Percentiles rank a stretch among this genome's conserved stretches.
These are phyloP conservation scores for Drosophila anceps DNA, from an alignment of 2,888 invertebrate genomes.

Conservation along the genomic window DNA sequence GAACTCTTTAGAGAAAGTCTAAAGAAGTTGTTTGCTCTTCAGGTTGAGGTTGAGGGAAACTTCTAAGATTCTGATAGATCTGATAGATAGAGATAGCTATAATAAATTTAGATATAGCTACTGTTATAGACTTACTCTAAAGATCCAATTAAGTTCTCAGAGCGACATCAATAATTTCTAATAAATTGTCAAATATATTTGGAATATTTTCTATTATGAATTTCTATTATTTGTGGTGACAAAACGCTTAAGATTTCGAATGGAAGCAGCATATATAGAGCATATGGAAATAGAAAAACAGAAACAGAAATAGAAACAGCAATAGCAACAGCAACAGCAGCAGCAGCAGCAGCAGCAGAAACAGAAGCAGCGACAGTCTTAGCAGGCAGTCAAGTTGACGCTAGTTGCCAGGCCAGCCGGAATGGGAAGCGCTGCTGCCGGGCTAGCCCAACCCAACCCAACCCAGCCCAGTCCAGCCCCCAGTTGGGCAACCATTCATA, in stretches of 20 bases:
- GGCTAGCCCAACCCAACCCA: neutral
- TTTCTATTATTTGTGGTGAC: neutral
- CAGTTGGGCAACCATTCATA: neutral
- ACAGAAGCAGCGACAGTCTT: neutral
- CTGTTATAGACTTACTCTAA: too few species aligned
- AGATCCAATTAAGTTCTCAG: too few species aligned
- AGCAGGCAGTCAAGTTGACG: slow-evolving; percentile 33
- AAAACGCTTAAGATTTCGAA: neutral
- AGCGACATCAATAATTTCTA: too few species aligned
- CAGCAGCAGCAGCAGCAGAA: neutral
- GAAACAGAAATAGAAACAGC: neutral
- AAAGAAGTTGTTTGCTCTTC: too few species aligned
- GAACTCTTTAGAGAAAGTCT: too few species aligned
- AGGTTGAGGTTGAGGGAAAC: too few species aligned
- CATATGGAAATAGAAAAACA: slow-evolving; percentile 2
- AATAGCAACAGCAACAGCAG: slow-evolving; percentile 3
- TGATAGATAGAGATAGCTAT: too few species aligned
- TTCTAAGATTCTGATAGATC: too few species aligned
- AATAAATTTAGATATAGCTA: too few species aligned
- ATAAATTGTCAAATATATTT: too few species aligned
- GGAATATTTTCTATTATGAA: neutral
- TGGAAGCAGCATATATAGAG: neutral
- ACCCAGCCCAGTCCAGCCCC: neutral
- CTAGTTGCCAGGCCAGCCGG: slow-evolving; percentile 41
- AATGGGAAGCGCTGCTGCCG: slow-evolving; percentile 21